Base-by-base conservation (phyloP, 2,888 invertebrate species). In the Polydrusus pterygomalis region DNA sequence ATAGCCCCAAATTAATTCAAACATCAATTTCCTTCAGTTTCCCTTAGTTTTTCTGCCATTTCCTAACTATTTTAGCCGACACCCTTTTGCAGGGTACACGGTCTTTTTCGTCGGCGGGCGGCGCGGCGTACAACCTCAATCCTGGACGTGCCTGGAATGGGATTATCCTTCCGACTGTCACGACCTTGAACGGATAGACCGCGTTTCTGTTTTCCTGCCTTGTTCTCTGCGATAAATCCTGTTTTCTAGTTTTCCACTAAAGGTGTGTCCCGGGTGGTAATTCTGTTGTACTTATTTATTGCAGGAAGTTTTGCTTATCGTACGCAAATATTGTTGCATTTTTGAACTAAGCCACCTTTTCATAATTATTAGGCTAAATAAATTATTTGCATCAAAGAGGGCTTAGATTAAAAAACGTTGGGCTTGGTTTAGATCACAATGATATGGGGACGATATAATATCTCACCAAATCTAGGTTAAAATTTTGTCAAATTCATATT, bases 121-220 rank as follows among this genome's bases (percentile, higher is more conserved):
- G 49, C 30, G 49, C 67, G 49, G 60, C 45, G 67, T 70, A 72
- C 75, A 75, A 77, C 77, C 73, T 73, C 72, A 73, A 73, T 77
- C 65, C 64, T n/a, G 64, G 45, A 77, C 77, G 77, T 77, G 77
- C 38, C 68, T 68, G 18, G 77, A 73, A 73, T 77, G 47, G 62
- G 63, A 70, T 63, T 63, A 49, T 34, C 70, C 58, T 45, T 60
- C 47, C 60, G 60, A 17, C n/a, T 70, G 40, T 40, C 51, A 38
- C 38, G 58, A 63, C 63, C 70, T 63, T 70, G 70, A 70, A 63
- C 70, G 49, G 20, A 70, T 38, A 34, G 34, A 20, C 17, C 43
- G 62, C 45, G 34, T 70, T 30, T 38, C 58, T 60, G 58, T 60
- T 60, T 60, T 60, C 38, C 38, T 11, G 38, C 38, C 38, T 60